phyloP scores from a whole-genome alignment of 2,797 vertebrate species.

The Dendrocincla tyrannina region DNA sequence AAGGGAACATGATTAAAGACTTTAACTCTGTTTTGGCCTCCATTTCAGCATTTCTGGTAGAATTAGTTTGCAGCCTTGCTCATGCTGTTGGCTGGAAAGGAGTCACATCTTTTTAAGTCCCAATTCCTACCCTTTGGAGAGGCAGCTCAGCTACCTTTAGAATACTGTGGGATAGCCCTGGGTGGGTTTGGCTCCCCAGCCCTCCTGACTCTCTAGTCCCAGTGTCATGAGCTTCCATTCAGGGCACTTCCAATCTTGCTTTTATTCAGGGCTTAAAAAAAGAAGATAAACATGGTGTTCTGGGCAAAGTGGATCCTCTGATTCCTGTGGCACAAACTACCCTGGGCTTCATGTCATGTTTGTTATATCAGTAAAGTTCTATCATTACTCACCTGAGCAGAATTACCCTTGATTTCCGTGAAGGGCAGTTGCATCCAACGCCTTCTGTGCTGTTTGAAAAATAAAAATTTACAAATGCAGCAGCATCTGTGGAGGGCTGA shows the following conservation, averaged over 20 bases:
- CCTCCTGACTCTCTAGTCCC: background rate
- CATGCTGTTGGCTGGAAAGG: background rate
- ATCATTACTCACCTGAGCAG: background rate
- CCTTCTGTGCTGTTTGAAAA: background rate
- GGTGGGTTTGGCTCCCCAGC: background rate
- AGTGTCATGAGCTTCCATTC: background rate
- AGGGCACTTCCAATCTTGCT: background rate
- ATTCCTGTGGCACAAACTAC: background rate
- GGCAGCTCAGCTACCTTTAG: background rate
- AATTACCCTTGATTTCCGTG: background rate
- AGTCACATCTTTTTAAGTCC: background rate
- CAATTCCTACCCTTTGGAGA: background rate
- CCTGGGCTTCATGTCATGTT: background rate
- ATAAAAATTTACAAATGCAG: background rate
- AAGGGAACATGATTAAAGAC: background rate
- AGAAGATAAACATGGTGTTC: background rate
- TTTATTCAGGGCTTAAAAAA: background rate
- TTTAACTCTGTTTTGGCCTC: background rate
- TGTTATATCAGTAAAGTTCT: accelerated
- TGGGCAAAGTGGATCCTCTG: background rate
- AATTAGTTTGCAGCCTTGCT: background rate
- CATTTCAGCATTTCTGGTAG: background rate
- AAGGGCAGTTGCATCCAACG: background rate
- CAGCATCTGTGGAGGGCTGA: background rate
- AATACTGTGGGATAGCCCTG: accelerated